Conservation (phyloP, 2,113 vertebrate genomes). For the Rhinichthys klamathensis region DNA sequence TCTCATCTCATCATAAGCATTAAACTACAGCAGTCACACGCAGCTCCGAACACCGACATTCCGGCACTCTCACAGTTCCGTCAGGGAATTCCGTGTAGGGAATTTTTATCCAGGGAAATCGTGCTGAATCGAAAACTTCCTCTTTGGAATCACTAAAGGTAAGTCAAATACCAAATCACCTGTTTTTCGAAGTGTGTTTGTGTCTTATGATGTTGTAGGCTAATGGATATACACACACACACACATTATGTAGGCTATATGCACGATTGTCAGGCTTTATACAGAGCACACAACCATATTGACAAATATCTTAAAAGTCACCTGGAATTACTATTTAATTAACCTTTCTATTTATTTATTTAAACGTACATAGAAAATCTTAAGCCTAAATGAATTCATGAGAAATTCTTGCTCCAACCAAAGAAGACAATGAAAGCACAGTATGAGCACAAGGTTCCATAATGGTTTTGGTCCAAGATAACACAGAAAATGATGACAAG, state of each 20-base stretch:
- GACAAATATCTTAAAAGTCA: too few species aligned
- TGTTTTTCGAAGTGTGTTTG: conserved; percentile 18
- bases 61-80: background rate
- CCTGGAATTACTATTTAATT: background rate
- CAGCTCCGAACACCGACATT: background rate
- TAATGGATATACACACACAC: too few species aligned
- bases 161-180: background rate
- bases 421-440: background rate
- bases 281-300: too few species aligned
- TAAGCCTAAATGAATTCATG: background rate
- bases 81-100: background rate
- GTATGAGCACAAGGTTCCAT: background rate
- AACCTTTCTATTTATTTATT: background rate
- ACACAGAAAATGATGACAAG: background rate
- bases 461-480: background rate
- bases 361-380: background rate
- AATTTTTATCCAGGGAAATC: background rate
- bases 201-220: background rate
- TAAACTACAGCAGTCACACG: background rate
- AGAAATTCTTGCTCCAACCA: background rate
- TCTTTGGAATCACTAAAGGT: background rate
- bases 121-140: background rate
- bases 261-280: too few species aligned
- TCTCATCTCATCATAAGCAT: background rate
- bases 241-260: too few species aligned